Evolutionary conservation across 2,888 invertebrate genomes (phyloP).

Genomic region (Dasypolia templi): DNA sequence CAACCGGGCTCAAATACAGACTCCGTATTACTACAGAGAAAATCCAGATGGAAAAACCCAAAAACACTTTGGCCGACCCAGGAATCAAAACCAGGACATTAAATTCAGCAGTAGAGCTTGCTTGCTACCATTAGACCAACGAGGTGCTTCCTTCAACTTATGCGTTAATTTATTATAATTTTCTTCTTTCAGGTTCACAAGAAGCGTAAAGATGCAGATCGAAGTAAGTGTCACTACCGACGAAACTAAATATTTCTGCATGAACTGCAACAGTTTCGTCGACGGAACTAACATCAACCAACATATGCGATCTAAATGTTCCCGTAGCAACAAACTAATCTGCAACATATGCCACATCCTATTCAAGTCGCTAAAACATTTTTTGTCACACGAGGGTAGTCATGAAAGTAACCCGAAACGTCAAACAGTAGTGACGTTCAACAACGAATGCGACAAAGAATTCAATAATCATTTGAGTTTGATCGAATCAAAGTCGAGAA

Average conservation of each 20-base stretch:
- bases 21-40: too few relatives aligned
- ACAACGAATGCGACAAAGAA: conserved; percentile 47
- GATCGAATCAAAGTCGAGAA: conserved; percentile 11
- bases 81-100: too few relatives aligned
- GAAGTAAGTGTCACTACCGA: conserved; percentile 4
- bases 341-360: conserved; percentile 12
- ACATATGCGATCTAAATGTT: conserved; percentile 15
- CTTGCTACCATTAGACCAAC: not conserved
- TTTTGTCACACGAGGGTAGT: conserved; percentile 17
- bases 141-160: not conserved
- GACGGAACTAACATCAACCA: not conserved
- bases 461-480: conserved; percentile 49
- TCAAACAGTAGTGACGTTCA: conserved; percentile 46
- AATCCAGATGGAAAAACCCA: too few relatives aligned
- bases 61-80: too few relatives aligned
- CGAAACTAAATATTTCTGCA: conserved; percentile 32
- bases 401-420: conserved; percentile 15
- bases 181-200: conserved; percentile 24
- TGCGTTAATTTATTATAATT: not conserved
- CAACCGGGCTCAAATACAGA: too few relatives aligned
- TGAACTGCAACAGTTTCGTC: conserved; percentile 35
- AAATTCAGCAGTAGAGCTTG: too few relatives aligned
- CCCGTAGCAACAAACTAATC: not conserved
- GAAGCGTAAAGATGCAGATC: conserved; percentile 42
- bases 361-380: conserved; percentile 26